These are phyloP conservation scores for Dipodomys spectabilis DNA, from an alignment of 2,113 vertebrate species.

Conservation along the genomic window DNA sequence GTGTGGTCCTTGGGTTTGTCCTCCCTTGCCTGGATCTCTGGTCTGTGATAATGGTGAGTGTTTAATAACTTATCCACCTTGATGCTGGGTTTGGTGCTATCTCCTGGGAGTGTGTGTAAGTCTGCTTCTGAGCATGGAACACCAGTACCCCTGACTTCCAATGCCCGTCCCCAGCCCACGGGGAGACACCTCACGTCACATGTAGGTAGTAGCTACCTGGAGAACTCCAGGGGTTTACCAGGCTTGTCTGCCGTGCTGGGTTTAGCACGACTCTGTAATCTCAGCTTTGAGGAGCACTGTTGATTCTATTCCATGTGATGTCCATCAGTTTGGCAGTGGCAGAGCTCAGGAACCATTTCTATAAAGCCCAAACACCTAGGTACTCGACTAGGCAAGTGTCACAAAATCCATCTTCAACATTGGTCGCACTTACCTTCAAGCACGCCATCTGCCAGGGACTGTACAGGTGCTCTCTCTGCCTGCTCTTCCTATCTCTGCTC, in stretches of 20 bases:
- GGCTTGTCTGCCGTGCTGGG: background rate
- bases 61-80: background rate
- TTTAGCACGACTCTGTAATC: slow-evolving; percentile 3
- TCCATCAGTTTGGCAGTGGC: too few relatives aligned
- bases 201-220: background rate
- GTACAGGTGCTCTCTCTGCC: too few relatives aligned
- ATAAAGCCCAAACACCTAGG: too few relatives aligned
- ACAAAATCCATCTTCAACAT: too few relatives aligned
- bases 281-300: background rate
- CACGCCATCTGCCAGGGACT: too few relatives aligned
- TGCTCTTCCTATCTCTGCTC: too few relatives aligned
- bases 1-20: background rate
- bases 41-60: background rate
- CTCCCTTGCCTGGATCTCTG: background rate
- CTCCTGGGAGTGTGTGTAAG: background rate
- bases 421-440: too few relatives aligned
- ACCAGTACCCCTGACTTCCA: background rate
- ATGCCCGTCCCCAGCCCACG: background rate
- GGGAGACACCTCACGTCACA: background rate
- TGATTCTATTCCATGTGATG: background rate
- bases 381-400: too few relatives aligned
- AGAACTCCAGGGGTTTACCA: background rate
- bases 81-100: background rate
- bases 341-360: too few relatives aligned
- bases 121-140: background rate